Conservation (phyloP, 2,113 vertebrate genomes). For the Antigone vipio region DNA sequence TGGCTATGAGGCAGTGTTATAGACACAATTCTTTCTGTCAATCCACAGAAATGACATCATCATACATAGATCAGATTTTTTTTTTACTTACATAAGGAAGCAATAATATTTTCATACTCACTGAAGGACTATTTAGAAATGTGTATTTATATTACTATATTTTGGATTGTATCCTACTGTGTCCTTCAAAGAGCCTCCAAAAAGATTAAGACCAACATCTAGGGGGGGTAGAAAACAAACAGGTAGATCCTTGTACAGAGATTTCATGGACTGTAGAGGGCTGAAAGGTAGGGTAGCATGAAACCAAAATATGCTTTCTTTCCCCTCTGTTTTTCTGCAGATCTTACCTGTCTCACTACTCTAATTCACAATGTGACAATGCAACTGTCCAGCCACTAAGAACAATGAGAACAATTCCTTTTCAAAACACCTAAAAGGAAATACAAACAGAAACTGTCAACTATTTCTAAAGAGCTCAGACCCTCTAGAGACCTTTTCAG, state of each 20-base stretch:
- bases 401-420: neutral
- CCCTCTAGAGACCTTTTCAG: neutral
- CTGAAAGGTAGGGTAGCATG: neutral
- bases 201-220: neutral
- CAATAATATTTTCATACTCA: neutral
- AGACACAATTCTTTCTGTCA: neutral
- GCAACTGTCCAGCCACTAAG: neutral
- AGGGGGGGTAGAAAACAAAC: neutral
- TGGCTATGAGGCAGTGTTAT: neutral
- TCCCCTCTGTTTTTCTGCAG: neutral
- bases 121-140: neutral
- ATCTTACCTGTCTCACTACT: neutral
- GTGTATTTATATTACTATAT: neutral
- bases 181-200: neutral
- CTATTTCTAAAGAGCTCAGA: neutral
- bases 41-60: neutral
- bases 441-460: neutral
- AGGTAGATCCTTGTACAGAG: neutral
- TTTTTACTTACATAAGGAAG: neutral
- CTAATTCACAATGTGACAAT: neutral
- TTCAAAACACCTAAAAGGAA: neutral
- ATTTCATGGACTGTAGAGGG: neutral
- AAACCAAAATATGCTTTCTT: neutral
- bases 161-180: neutral
- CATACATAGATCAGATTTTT: neutral